Base-by-base conservation (phyloP, 2,113 vertebrate species). In the Columbina picui region DNA sequence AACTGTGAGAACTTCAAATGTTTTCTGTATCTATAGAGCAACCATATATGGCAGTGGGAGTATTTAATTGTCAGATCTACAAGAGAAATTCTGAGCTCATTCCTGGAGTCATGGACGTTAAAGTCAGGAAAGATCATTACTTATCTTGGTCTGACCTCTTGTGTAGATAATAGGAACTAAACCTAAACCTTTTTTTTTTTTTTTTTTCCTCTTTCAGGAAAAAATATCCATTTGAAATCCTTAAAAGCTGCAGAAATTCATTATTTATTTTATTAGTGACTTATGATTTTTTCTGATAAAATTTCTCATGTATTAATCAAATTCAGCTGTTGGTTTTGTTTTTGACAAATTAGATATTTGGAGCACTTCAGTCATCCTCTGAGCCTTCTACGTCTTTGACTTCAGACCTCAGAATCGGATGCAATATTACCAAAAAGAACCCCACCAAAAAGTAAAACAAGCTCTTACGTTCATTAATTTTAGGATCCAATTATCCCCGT, bases 71-170 rank as follows among this genome's bases (percentile, higher is more conserved):
- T 43, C 34, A 88, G 57, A 61, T 9, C 79, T 3, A 27, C 8
- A 93, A 56, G 7, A 68, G 4, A 92, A 47, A 90, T 56, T 56
- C 56, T 19, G 26, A 20, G 14, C 39, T 43, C 20, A 29, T 78
- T 96, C 23, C 49, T 59, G 59, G 1, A 20, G 9, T 39, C 45
- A n/a, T 3, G 67, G 49, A 76, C 29, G 34, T 53, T n/a, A 68
- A 30, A 63, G 38, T 7, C 70, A 63, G 16, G 41, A 67, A 80
- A 88, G 18, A 92, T 49, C 50, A 65, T 74, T 49, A 68, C 43
- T 93, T 88, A 80, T 80, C 76, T 69, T 80, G 67, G 43, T 69
- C 79, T 94, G 71, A 92, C 71, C 76, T 86, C 80, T 87, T 85
- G 76, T 86, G 83, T 86, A 81, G 45, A 36, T 65, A 80, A 64